Evolutionary conservation across 1,140 invertebrate genomes (phyloP).

Genomic region (Pogonus chalceus): DNA sequence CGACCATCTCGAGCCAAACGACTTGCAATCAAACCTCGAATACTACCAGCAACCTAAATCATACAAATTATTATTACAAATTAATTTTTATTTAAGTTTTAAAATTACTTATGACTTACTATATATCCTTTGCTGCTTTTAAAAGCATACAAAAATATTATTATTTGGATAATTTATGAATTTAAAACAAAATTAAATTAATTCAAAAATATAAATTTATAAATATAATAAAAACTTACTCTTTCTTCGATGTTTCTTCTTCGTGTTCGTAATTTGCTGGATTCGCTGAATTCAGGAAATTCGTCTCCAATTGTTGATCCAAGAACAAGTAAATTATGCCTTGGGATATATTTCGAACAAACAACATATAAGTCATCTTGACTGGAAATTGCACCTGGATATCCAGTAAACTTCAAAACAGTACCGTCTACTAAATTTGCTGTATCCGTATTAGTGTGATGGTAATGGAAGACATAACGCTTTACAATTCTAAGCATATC

Average conservation of each 20-base stretch:
- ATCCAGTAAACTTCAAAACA: constrained; percentile 72
- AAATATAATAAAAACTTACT: constrained; percentile 5
- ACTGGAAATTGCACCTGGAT: constrained; percentile 77
- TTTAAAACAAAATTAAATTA: too few species aligned
- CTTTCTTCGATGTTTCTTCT: constrained; percentile 1
- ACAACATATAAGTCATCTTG: constrained; percentile 79
- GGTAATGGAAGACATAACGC: constrained; percentile 76
- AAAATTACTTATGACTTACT: too few species aligned
- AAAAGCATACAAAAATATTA: too few species aligned
- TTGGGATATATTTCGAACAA: constrained; percentile 35
- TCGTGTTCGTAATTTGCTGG: constrained; percentile 15
- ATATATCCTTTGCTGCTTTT: too few species aligned
- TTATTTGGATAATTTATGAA: too few species aligned
- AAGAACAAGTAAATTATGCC: constrained; percentile 22
- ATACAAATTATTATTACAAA: too few species aligned
- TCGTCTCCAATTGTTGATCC: constrained; percentile 21
- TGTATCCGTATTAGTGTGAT: constrained; percentile 34
- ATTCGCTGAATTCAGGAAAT: too few species aligned
- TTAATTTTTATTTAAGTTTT: neutral
- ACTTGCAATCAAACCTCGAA: constrained; percentile 59
- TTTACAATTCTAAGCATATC: constrained; percentile 86
- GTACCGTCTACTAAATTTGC: constrained; percentile 50
- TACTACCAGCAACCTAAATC: neutral
- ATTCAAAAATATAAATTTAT: too few species aligned
- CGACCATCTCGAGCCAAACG: constrained; percentile 59